phyloP scores from a whole-genome alignment of 2,797 vertebrate genomes.

The Phataginus tetradactyla region DNA sequence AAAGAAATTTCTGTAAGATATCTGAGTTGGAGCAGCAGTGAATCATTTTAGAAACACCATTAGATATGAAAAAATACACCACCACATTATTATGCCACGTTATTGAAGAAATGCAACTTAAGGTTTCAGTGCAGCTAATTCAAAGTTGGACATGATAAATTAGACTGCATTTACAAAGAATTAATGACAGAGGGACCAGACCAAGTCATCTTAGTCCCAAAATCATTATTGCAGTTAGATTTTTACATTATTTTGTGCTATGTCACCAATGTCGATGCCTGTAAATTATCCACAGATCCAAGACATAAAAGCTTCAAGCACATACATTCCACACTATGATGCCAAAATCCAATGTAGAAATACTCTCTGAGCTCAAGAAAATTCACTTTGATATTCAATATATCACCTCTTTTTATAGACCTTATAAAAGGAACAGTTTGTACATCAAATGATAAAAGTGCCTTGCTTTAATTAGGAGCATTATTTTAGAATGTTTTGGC shows the following conservation, averaged over 20 bases:
- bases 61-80: not conserved
- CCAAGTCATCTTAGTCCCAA: not conserved
- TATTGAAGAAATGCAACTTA: not conserved
- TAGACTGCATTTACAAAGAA: not conserved
- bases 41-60: not conserved
- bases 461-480: constrained; percentile 72
- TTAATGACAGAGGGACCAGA: not conserved
- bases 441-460: constrained; percentile 41
- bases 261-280: not conserved
- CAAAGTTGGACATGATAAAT: not conserved
- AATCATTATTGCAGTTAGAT: not conserved
- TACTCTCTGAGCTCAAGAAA: not conserved
- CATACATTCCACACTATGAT: not conserved
- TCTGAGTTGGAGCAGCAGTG: not conserved
- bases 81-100: not conserved
- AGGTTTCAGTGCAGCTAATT: not conserved
- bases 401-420: constrained; percentile 43
- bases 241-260: not conserved
- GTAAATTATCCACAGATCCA: not conserved
- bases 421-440: constrained; percentile 10
- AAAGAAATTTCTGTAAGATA: not conserved
- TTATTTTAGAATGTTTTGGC: constrained; percentile 61
- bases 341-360: constrained; percentile 55
- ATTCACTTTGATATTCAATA: constrained; percentile 65
- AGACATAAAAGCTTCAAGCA: not conserved